Evolutionary conservation across 37 sponge, comb jelly and placozoan species (phyloP).

Genomic region (Agelas oroides): DNA sequence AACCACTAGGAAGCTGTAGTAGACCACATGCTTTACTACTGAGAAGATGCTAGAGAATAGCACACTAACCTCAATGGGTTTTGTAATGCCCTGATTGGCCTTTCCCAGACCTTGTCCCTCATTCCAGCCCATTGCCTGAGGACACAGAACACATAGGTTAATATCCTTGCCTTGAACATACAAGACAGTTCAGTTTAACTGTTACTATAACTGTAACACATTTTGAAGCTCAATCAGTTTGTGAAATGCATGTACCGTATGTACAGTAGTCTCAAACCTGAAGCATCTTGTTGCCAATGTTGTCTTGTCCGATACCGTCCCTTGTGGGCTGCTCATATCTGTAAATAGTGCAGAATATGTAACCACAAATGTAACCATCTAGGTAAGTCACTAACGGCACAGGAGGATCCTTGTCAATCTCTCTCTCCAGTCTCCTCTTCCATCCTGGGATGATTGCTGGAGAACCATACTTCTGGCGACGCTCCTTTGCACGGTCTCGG

Average conservation of each 20-base stretch:
- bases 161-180: no score
- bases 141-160: no score
- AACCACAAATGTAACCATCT: no score
- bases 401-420: conserved; percentile 41
- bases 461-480: conserved; percentile 80
- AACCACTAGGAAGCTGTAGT: no score
- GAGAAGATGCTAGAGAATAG: neutral
- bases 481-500: conserved; percentile 90
- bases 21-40: no score
- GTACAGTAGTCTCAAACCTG: conserved; percentile 30
- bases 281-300: conserved; percentile 78
- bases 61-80: conserved; percentile 71
- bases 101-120: conserved; percentile 86
- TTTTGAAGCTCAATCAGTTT: no score
- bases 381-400: conserved; percentile 27
- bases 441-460: conserved; percentile 81
- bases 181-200: no score
- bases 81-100: conserved; percentile 77
- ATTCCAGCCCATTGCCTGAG: conserved; percentile 90
- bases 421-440: conserved; percentile 76
- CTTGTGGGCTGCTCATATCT: conserved; percentile 69
- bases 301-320: conserved; percentile 39
- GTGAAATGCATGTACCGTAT: no score
- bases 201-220: no score
- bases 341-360: neutral